Percentiles rank a stretch among this genome's conserved stretches.
These are phyloP conservation scores for Dynastes maya DNA, from an alignment of 2,888 invertebrate genomes.

Conservation along the genomic window DNA sequence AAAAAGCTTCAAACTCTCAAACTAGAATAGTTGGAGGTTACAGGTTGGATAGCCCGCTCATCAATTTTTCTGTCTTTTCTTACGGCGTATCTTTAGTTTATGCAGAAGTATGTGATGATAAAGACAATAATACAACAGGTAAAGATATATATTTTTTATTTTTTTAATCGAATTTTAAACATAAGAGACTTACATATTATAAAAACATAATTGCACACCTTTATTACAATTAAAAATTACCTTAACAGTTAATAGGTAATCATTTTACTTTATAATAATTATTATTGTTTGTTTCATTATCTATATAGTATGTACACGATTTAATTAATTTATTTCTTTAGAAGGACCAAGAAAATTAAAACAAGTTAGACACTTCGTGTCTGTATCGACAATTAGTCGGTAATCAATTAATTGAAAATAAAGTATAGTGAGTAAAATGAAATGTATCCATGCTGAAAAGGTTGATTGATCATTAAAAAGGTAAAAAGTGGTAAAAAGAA, in stretches of 20 bases:
- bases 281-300: constrained; percentile 28
- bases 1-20: too few relatives aligned
- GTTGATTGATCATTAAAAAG: too few relatives aligned
- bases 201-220: constrained; percentile 56
- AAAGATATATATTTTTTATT: constrained; percentile 48
- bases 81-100: too few relatives aligned
- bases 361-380: constrained; percentile 9
- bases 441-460: too few relatives aligned
- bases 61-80: too few relatives aligned
- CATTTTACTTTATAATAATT: constrained; percentile 14
- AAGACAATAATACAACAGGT: background rate
- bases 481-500: background rate
- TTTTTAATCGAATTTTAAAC: constrained; percentile 49
- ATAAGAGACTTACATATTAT: constrained; percentile 53
- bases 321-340: constrained; percentile 26
- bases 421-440: too few relatives aligned
- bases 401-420: background rate
- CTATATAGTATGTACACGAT: constrained; percentile 33
- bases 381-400: background rate
- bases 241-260: constrained; percentile 38
- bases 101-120: background rate
- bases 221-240: constrained; percentile 48
- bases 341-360: constrained; percentile 10
- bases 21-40: too few relatives aligned
- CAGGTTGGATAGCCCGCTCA: too few relatives aligned